Evolutionary conservation across 2,113 vertebrate species (phyloP), one percentile per base, ranked within the genome.

Genomic region (Python bivittatus): DNA sequence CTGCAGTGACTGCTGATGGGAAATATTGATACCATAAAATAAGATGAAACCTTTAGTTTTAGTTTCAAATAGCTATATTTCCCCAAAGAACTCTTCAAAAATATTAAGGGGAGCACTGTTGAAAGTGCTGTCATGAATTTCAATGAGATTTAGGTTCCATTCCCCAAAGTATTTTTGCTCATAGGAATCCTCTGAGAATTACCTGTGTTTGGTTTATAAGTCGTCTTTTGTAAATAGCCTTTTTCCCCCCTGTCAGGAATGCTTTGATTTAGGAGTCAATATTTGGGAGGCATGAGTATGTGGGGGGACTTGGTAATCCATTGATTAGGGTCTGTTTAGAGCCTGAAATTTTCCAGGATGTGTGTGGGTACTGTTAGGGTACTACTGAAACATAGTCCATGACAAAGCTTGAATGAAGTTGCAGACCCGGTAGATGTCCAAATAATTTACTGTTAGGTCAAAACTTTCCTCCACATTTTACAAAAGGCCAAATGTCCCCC

Each of bases 151-250:
- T 92, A 92, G 91, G 64, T 29, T 57, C 54, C 68, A 92, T 57
- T 92, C 91, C 86, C 64, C 53, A 88, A 92, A 92, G 91, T 72
- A 88, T 92, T 92, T 92, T 88, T 83, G 91, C 68, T 88, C 64
- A 48, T 64, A 92, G 64, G 42, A 92, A 56, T 87, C 53, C 17
- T 58, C 68, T 57, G 42, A 92, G 86, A 88, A 83, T 83, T 56
- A 58, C 48, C 10, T 83, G 86, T 88, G 91, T 92, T 88, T 88
- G 91, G 86, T 56, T 92, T 72, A 88, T 92, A 88, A 83, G 86
- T 92, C 91, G 15, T 83, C 64, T 88, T 88, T 68, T 88, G 53
- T 84, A 92, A 88, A 83, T 88, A 83, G 91, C 86, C 23, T 89
- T 54, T 84, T 93, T 54, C 17, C 22, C 29, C 29, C 33, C 42